These are phyloP conservation scores for Trissoscelio sp. DNA, from an alignment of 2,888 invertebrate genomes.

Conservation along the genomic window DNA sequence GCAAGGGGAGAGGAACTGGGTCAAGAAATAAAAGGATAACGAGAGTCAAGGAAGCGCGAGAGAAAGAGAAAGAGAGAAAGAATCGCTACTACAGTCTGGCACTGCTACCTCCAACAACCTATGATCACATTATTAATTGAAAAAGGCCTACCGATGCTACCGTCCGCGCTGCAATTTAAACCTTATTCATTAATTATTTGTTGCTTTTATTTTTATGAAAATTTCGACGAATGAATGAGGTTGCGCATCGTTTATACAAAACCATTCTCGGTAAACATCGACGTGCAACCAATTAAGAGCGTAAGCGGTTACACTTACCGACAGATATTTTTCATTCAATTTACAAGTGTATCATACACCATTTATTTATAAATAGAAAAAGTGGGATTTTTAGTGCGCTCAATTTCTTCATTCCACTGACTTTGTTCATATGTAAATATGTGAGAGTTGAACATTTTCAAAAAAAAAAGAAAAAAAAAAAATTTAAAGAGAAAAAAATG, in stretches of 20 bases:
- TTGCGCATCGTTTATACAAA: constrained; percentile 29
- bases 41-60: constrained; percentile 45
- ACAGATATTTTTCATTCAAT: constrained; percentile 1
- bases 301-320: neutral
- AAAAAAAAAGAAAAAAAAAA: neutral
- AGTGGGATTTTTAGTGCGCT: neutral
- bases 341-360: constrained; percentile 15
- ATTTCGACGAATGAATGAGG: constrained; percentile 57
- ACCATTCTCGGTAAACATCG: constrained; percentile 47
- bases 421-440: constrained; percentile 24
- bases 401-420: neutral
- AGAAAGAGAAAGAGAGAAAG: constrained; percentile 68
- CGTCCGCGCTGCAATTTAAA: constrained; percentile 47
- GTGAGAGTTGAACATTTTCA: constrained; percentile 2
- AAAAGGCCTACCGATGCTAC: constrained; percentile 80
- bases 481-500: neutral
- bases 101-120: constrained; percentile 78
- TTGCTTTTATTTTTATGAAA: constrained; percentile 36
- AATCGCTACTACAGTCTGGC: constrained; percentile 70
- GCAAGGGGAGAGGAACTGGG: constrained; percentile 62
- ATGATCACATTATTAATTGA: constrained; percentile 83
- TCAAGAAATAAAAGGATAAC: constrained; percentile 70
- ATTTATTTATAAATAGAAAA: constrained; percentile 32
- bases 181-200: constrained; percentile 56
- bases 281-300: constrained; percentile 50